Evolutionary conservation across 2,888 invertebrate species (phyloP).

Genomic region (Dysmachus trigonus): DNA sequence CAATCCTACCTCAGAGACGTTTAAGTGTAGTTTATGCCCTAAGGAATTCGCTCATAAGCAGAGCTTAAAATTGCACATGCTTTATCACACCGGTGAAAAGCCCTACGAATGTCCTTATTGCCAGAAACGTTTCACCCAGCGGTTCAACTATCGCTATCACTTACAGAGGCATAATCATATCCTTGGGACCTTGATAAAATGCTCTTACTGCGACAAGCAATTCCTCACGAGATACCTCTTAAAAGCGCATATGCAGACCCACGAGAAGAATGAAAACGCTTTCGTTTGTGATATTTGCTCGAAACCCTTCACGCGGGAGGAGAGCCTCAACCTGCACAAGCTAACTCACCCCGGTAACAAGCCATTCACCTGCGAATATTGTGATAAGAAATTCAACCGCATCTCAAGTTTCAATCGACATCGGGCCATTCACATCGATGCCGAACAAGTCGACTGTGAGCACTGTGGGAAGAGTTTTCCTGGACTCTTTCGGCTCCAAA

Average conservation of each 20-base stretch:
- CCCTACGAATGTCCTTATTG: conserved; percentile 35
- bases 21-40: conserved; percentile 9
- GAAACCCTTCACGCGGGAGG: conserved; percentile 50
- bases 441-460: background rate
- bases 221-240: conserved; percentile 49
- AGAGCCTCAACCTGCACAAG: conserved; percentile 50
- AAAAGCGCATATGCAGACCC: conserved; percentile 50
- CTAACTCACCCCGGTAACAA: background rate
- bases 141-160: background rate
- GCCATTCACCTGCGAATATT: conserved; percentile 11
- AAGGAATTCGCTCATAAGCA: conserved; percentile 18
- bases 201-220: conserved; percentile 35
- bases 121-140: conserved; percentile 20
- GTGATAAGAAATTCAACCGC: conserved; percentile 33
- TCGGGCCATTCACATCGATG: background rate
- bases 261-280: conserved; percentile 48
- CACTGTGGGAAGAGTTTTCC: conserved; percentile 16
- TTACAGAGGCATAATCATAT: conserved; percentile 36
- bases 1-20: background rate
- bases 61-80: conserved; percentile 28
- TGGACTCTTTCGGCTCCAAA: background rate
- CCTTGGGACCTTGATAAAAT: conserved; percentile 30
- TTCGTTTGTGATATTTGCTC: conserved; percentile 51
- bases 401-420: background rate
- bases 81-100: conserved; percentile 36